Conservation (phyloP, 1,140 invertebrate species). For the Aphelinus atriplicis region DNA sequence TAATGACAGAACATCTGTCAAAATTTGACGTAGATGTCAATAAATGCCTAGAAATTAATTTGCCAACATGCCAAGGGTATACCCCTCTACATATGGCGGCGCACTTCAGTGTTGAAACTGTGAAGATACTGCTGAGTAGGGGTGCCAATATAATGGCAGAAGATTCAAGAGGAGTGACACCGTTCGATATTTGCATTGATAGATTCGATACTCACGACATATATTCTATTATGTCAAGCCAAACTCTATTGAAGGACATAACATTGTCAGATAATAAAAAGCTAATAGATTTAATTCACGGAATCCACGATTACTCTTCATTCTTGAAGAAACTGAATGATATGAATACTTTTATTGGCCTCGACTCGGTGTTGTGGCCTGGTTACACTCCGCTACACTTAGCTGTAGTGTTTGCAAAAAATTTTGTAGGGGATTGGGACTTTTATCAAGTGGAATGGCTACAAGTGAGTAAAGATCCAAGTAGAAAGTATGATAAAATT, state of each 20-base stretch:
- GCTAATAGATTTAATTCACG: background rate
- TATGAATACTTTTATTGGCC: too few species aligned
- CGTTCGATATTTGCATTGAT: slow-evolving; percentile 6
- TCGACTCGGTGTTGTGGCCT: background rate
- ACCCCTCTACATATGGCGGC: slow-evolving; percentile 9
- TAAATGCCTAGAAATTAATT: background rate
- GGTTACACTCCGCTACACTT: background rate
- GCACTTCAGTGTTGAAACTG: background rate
- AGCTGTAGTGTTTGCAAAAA: background rate
- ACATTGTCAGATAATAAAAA: background rate
- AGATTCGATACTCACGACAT: background rate
- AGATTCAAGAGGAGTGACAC: background rate
- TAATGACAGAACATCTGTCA: background rate
- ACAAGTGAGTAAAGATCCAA: too few species aligned
- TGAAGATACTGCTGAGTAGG: background rate
- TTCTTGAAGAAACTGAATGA: background rate
- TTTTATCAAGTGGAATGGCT: too few species aligned
- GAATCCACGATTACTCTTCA: background rate
- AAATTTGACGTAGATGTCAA: background rate
- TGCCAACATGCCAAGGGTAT: background rate
- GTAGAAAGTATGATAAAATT: background rate
- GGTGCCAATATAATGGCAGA: slow-evolving; percentile 1
- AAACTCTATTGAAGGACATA: background rate
- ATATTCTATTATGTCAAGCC: background rate
- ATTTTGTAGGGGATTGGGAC: too few species aligned